phyloP scores from a whole-genome alignment of 2,797 vertebrate genomes.

The Ambastaia sidthimunki region DNA sequence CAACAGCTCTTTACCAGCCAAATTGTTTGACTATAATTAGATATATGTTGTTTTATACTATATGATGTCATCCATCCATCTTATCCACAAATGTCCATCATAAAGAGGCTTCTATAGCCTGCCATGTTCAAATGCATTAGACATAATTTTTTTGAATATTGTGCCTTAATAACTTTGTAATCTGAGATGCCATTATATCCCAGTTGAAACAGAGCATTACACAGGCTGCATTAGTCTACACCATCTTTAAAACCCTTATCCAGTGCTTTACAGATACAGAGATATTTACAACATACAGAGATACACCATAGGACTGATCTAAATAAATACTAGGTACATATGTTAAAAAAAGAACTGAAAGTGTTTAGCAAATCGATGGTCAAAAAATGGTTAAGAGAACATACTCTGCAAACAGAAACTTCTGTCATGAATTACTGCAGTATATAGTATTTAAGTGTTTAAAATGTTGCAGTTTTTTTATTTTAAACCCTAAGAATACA shows the following conservation, averaged over 20 bases:
- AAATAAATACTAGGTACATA: background rate
- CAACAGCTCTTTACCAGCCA: background rate
- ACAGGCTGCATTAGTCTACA: background rate
- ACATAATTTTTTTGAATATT: background rate
- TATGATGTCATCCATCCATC: background rate
- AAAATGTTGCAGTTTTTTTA: background rate
- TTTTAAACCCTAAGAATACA: background rate
- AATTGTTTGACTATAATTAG: background rate
- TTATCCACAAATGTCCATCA: background rate
- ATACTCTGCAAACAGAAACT: background rate
- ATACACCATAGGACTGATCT: background rate
- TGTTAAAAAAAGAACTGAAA: background rate
- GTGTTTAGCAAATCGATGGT: background rate
- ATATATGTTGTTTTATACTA: background rate
- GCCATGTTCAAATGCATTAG: conserved; percentile 1
- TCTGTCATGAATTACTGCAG: background rate
- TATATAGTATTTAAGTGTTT: background rate
- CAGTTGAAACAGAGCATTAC: background rate
- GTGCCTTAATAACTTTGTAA: background rate
- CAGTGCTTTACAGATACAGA: too few species aligned
- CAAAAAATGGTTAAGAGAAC: background rate
- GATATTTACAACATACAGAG: background rate
- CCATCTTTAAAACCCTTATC: background rate
- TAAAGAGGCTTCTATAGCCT: background rate
- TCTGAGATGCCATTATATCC: conserved; percentile 9